These are phyloP conservation scores for Vulpes ferrilata DNA, from an alignment of 2,113 vertebrate species.

Conservation along the genomic window DNA sequence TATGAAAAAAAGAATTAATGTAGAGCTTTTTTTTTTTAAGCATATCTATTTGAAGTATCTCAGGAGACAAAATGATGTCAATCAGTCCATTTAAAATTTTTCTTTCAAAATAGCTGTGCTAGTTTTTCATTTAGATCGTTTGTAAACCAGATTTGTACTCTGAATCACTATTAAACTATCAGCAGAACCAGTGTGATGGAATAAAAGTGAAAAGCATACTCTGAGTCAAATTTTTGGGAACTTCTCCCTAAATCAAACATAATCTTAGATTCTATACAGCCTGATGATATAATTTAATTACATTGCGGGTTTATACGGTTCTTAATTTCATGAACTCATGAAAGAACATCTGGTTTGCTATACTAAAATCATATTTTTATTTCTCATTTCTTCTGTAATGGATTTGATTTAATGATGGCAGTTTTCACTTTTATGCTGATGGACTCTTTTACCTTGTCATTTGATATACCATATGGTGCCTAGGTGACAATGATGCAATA, in stretches of 20 bases:
- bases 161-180: not conserved
- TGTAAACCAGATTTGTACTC: not conserved
- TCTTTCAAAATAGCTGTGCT: not conserved
- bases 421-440: constrained; percentile 35
- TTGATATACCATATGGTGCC: not conserved
- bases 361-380: constrained; percentile 50
- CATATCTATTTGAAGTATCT: not conserved
- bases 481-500: constrained; percentile 33
- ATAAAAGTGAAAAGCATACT: not conserved
- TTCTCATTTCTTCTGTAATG: constrained; percentile 43
- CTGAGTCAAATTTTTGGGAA: not conserved
- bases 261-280: not conserved
- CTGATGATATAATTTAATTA: constrained; percentile 48
- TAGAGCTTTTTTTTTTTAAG: not conserved
- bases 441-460: constrained; percentile 27
- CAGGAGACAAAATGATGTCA: not conserved
- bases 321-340: constrained; percentile 55
- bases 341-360: constrained; percentile 61
- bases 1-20: not conserved
- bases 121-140: not conserved
- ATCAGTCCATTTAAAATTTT: not conserved
- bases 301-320: not conserved
- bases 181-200: not conserved
- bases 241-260: constrained; percentile 54
- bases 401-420: constrained; percentile 53